Conservation (phyloP, 2,888 invertebrate genomes). For the Tribolium freemani region DNA sequence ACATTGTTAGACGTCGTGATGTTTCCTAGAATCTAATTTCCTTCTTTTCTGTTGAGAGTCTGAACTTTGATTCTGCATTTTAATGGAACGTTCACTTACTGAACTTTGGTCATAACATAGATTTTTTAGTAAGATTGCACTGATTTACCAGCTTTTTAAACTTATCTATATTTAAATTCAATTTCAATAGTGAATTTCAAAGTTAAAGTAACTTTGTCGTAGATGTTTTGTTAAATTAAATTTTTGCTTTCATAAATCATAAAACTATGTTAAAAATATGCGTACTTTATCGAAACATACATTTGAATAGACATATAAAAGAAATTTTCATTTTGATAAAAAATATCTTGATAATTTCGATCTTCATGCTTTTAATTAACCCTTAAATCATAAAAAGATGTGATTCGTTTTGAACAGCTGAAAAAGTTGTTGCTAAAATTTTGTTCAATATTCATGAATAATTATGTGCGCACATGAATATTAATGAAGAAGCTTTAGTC, state of each 20-base stretch:
- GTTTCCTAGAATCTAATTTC: slow-evolving; percentile 55
- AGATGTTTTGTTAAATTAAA: too few relatives aligned
- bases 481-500: slow-evolving; percentile 7
- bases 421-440: slow-evolving; percentile 1
- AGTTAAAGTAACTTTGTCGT: too few relatives aligned
- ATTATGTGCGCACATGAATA: slow-evolving; percentile 14
- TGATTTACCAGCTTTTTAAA: too few relatives aligned
- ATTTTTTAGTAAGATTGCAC: neutral
- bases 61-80: slow-evolving; percentile 29
- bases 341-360: too few relatives aligned
- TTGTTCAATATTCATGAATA: slow-evolving; percentile 24
- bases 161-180: too few relatives aligned
- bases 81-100: neutral
- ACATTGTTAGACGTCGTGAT: slow-evolving; percentile 55
- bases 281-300: too few relatives aligned
- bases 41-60: slow-evolving; percentile 44
- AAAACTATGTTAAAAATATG: too few relatives aligned
- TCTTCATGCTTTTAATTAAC: neutral
- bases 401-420: neutral
- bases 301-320: too few relatives aligned
- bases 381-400: neutral
- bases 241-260: too few relatives aligned
- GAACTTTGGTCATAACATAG: neutral
- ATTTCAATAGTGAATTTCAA: too few relatives aligned
- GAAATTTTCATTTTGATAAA: too few relatives aligned